phyloP scores from a whole-genome alignment of 2,888 invertebrate species.

The Bedellia somnulentella region DNA sequence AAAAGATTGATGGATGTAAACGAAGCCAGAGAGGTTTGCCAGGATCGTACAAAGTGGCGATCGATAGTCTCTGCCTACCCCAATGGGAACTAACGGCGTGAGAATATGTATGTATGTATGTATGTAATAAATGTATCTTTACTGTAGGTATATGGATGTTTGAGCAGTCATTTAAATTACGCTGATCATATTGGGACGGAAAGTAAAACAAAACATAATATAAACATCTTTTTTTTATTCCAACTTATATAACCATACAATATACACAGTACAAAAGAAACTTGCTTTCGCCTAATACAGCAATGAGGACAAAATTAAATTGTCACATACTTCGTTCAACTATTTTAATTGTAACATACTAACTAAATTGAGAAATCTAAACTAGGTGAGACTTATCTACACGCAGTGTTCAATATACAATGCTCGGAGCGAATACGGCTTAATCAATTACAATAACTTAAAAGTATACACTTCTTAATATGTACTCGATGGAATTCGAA shows the following conservation, averaged over 20 bases:
- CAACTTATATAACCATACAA: slow-evolving; percentile 76
- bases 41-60: too few species aligned
- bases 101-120: too few species aligned
- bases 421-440: slow-evolving; percentile 58
- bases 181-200: too few species aligned
- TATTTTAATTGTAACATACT: slow-evolving; percentile 50
- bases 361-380: slow-evolving; percentile 58
- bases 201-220: slow-evolving; percentile 23
- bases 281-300: slow-evolving; percentile 59
- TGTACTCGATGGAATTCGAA: slow-evolving; percentile 62
- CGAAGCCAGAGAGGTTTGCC: too few species aligned
- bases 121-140: too few species aligned
- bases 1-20: too few species aligned
- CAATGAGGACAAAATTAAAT: slow-evolving; percentile 57
- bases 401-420: slow-evolving; percentile 56
- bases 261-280: slow-evolving; percentile 85
- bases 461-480: slow-evolving; percentile 56
- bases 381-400: slow-evolving; percentile 56
- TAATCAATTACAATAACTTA: slow-evolving; percentile 55
- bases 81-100: too few species aligned
- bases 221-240: slow-evolving; percentile 60
- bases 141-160: too few species aligned
- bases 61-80: too few species aligned
- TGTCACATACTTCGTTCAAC: slow-evolving; percentile 46
- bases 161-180: too few species aligned